Percentiles rank a stretch among this genome's conserved stretches.
Conservation (phyloP, 2,888 invertebrate genomes). For the Mesorhabditis sp. region DNA sequence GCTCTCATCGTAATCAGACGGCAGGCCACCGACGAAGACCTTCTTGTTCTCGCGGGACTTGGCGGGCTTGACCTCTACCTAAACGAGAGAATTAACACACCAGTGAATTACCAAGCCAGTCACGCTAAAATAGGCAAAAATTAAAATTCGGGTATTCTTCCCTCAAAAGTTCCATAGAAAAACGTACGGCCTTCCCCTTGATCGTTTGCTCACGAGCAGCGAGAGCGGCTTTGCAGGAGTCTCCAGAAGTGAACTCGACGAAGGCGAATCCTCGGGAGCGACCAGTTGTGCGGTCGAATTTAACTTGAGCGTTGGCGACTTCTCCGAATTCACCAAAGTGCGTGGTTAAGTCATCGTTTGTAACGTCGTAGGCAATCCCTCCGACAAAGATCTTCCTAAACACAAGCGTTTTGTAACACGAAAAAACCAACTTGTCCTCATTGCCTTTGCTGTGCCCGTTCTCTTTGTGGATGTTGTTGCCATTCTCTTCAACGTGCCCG, state of each 20-base stretch:
- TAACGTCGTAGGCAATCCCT: conserved; percentile 56
- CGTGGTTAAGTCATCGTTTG: conserved; percentile 52
- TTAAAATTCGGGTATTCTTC: background rate
- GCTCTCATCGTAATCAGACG: conserved; percentile 55
- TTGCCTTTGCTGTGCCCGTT: conserved; percentile 46
- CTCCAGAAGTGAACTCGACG: conserved; percentile 56
- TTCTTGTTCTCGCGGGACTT: conserved; percentile 59
- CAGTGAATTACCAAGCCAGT: background rate
- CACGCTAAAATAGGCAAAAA: background rate
- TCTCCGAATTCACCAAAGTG: conserved; percentile 57
- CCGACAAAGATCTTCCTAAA: conserved; percentile 59
- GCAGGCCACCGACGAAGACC: conserved; percentile 58
- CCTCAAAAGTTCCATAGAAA: background rate
- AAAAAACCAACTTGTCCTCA: conserved; percentile 40
- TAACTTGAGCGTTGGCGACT: conserved; percentile 54
- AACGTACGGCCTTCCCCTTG: conserved; percentile 48
- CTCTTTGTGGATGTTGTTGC: conserved; percentile 38
- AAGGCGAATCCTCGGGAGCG: conserved; percentile 58
- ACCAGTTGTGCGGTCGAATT: conserved; percentile 57
- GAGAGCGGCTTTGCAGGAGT: conserved; percentile 52
- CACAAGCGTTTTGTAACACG: background rate
- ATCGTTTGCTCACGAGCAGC: conserved; percentile 52
- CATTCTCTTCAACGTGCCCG: conserved; percentile 39
- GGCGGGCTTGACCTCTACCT: conserved; percentile 57
- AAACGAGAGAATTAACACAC: background rate